phyloP scores from a whole-genome alignment of 2,888 invertebrate species.

The Diarsia dahlii region DNA sequence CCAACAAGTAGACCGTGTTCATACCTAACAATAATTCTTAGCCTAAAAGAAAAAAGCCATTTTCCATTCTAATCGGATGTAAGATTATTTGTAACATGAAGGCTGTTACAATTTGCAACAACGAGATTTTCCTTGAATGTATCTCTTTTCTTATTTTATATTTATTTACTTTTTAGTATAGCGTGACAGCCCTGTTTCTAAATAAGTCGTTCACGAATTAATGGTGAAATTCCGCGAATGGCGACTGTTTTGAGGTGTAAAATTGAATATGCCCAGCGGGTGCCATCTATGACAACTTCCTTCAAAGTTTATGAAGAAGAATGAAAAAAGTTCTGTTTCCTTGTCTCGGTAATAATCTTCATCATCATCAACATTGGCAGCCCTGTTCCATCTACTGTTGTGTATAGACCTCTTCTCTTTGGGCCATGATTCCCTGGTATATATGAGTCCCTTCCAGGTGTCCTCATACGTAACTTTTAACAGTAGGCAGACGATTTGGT shows the following conservation, averaged over 20 bases:
- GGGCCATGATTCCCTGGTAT: background rate
- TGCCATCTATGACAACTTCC: constrained; percentile 25
- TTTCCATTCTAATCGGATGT: no score
- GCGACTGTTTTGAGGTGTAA: constrained; percentile 44
- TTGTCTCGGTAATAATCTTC: background rate
- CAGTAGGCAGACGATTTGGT: background rate
- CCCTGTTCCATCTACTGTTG: background rate
- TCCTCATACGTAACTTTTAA: background rate
- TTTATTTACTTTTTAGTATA: background rate
- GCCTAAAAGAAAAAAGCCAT: no score
- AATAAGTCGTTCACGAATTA: constrained; percentile 37
- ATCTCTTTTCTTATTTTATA: background rate
- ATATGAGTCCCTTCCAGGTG: background rate
- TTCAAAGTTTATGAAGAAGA: constrained; percentile 5
- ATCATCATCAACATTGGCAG: background rate
- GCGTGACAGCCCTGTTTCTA: constrained; percentile 35
- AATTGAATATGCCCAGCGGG: constrained; percentile 42
- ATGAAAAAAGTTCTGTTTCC: constrained; percentile 13
- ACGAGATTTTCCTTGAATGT: background rate
- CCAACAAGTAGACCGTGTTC: background rate
- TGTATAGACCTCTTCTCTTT: background rate
- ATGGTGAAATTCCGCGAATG: constrained; percentile 50
- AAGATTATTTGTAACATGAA: background rate
- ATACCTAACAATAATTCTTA: no score
- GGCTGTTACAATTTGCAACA: background rate